A percentile compares a stretch with the other conserved stretches of the same genome.
phyloP scores from a whole-genome alignment of 2,888 invertebrate species.

The Sabellastarte sp. region DNA sequence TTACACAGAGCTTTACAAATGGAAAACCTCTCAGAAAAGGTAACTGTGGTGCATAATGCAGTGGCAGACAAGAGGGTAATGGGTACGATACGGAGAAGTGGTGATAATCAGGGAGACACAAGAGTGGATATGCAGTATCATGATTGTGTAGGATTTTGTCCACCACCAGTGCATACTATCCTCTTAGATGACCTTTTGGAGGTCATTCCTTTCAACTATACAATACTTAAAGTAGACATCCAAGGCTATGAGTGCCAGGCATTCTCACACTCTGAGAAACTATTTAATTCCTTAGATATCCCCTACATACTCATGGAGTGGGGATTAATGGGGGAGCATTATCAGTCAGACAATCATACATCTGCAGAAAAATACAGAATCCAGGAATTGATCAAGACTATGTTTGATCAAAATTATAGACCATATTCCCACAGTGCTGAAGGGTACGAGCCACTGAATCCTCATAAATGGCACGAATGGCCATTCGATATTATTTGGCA shows the following conservation, averaged over 20 bases:
- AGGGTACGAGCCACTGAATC: conserved; percentile 17
- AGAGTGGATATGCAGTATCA: conserved; percentile 13
- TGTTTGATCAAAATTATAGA: conserved; percentile 14
- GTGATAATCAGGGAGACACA: conserved; percentile 32
- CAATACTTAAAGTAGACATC: conserved; percentile 21
- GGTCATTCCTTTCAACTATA: conserved; percentile 5
- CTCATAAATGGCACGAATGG: conserved; percentile 24
- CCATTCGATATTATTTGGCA: conserved; percentile 33
- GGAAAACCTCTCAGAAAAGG: conserved; percentile 5
- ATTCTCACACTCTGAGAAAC: conserved; percentile 18
- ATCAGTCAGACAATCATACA: conserved; percentile 7
- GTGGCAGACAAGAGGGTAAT: conserved; percentile 20
- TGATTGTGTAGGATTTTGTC: conserved; percentile 27
- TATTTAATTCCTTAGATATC: conserved; percentile 19
- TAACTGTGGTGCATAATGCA: conserved; percentile 19
- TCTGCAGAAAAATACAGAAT: conserved; percentile 16
- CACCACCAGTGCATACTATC: conserved; percentile 23
- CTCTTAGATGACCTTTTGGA: conserved; percentile 27
- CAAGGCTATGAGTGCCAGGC: conserved; percentile 30
- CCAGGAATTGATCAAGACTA: conserved; percentile 19
- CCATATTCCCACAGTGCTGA: conserved; percentile 18
- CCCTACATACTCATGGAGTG: conserved; percentile 34
- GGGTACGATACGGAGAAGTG: conserved; percentile 19
- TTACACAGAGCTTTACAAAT: conserved; percentile 19
- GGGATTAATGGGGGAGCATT: conserved; percentile 22